These are phyloP conservation scores for Triplophysa rosa DNA, from an alignment of 2,113 vertebrate genomes.

Conservation along the genomic window DNA sequence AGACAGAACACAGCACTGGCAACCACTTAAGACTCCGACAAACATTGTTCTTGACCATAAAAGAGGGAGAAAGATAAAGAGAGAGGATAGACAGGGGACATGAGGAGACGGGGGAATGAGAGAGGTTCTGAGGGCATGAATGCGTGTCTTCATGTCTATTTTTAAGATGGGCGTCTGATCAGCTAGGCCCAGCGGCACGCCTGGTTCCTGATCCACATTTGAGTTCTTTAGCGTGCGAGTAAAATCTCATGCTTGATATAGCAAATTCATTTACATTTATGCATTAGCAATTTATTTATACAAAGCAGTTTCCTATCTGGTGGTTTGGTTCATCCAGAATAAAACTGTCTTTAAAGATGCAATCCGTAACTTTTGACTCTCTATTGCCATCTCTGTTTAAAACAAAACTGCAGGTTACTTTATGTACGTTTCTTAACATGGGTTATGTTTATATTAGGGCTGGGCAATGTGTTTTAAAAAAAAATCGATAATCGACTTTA, in stretches of 20 bases:
- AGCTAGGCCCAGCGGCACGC: neutral
- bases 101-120: neutral
- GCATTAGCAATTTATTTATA: neutral
- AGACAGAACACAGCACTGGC: slow-evolving; percentile 22
- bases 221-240: neutral
- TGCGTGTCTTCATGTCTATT: slow-evolving; percentile 14
- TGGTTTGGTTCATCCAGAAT: neutral
- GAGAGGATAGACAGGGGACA: neutral
- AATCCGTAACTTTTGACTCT: too few species aligned
- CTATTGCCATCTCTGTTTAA: too few species aligned
- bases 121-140: slow-evolving; percentile 3
- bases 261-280: too few species aligned
- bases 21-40: slow-evolving; percentile 15
- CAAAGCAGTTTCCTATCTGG: slow-evolving; percentile 1
- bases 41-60: slow-evolving; percentile 20
- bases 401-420: too few species aligned
- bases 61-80: neutral
- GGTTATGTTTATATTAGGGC: too few species aligned
- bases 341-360: neutral
- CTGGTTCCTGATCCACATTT: slow-evolving; percentile 16
- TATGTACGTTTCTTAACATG: too few species aligned
- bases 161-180: slow-evolving; percentile 9
- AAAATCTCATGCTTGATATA: neutral
- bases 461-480: too few species aligned
- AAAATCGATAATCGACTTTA: too few species aligned